A percentile compares a stretch with the other conserved stretches of the same genome.
These are phyloP conservation scores for Lichenostomus cassidix DNA, from an alignment of 2,113 vertebrate genomes.

Conservation along the genomic window DNA sequence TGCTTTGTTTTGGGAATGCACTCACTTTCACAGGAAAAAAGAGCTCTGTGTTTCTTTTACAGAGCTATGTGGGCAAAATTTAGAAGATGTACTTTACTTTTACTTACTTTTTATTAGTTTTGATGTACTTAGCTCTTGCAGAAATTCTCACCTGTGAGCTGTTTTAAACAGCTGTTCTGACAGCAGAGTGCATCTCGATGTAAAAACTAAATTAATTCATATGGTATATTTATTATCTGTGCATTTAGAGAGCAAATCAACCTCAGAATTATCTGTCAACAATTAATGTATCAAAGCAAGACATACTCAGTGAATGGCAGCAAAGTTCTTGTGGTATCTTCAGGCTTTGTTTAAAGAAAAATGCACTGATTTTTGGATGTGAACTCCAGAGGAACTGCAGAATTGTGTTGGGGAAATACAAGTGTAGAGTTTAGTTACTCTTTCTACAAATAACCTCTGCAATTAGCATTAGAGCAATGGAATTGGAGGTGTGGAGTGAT, in stretches of 20 bases:
- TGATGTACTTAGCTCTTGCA: background rate
- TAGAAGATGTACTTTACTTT: background rate
- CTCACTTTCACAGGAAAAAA: background rate
- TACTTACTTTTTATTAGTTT: background rate
- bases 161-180: background rate
- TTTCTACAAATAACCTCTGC: slow-evolving; percentile 46
- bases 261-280: slow-evolving; percentile 39
- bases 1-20: background rate
- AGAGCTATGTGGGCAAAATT: background rate
- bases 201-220: background rate
- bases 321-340: slow-evolving; percentile 44
- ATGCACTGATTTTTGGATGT: background rate
- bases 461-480: slow-evolving; percentile 45
- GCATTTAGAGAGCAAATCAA: slow-evolving; percentile 49
- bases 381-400: background rate
- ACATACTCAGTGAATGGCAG: slow-evolving; percentile 33
- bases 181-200: slow-evolving; percentile 5
- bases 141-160: background rate
- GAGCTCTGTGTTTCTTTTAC: background rate
- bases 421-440: slow-evolving; percentile 36
- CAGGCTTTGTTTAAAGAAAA: slow-evolving; percentile 46
- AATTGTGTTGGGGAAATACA: background rate
- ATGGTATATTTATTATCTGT: background rate
- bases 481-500: background rate
- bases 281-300: slow-evolving; percentile 55